phyloP scores from a whole-genome alignment of 2,113 vertebrate species.

The Mobula hypostoma region DNA sequence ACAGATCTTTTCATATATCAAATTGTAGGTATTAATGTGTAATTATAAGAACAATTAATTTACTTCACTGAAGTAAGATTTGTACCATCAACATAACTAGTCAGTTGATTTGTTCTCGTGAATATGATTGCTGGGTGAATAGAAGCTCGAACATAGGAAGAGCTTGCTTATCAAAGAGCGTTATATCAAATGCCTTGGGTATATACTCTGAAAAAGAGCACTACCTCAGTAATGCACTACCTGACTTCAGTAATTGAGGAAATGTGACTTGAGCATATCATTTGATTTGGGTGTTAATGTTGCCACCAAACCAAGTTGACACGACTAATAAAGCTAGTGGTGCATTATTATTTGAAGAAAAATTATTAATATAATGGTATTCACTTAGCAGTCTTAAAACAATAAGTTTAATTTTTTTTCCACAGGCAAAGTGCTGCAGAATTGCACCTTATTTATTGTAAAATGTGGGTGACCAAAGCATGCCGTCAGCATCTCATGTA shows the following conservation, averaged over 20 bases:
- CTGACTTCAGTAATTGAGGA: not conserved
- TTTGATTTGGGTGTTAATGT: not conserved
- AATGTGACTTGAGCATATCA: not conserved
- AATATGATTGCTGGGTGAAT: not conserved
- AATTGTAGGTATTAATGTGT: not conserved
- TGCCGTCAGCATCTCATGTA: not conserved
- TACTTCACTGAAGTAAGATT: not conserved
- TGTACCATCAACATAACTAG: not conserved
- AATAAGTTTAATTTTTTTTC: not conserved
- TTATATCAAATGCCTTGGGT: not conserved
- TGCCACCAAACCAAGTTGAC: not conserved
- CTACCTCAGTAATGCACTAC: not conserved
- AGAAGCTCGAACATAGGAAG: not conserved
- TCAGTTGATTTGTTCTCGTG: not conserved
- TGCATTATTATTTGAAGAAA: not conserved
- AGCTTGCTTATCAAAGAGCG: not conserved
- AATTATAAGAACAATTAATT: not conserved
- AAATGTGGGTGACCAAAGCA: not conserved
- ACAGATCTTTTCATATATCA: too few species aligned
- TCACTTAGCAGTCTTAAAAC: not conserved
- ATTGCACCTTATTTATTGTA: not conserved
- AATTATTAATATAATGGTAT: not conserved
- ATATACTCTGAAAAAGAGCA: not conserved
- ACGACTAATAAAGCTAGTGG: not conserved
- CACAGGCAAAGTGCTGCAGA: not conserved